phyloP scores from a whole-genome alignment of 2,888 invertebrate species.

The Melipona bicolor region DNA sequence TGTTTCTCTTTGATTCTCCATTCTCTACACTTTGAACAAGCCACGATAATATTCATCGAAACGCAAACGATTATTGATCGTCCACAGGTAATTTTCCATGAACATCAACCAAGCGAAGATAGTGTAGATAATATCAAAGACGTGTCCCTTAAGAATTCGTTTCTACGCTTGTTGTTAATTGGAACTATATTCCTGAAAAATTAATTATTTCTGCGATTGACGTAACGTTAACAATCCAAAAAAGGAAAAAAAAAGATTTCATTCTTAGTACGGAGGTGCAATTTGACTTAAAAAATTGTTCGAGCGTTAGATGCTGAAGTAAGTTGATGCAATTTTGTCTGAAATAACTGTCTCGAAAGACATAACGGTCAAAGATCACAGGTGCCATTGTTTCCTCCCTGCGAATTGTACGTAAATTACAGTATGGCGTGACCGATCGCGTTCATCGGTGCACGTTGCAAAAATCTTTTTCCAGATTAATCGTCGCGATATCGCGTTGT shows the following conservation, averaged over 20 bases:
- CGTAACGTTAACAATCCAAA: neutral
- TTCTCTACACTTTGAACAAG: slow-evolving; percentile 13
- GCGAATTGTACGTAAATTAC: slow-evolving; percentile 26
- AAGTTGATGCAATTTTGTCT: neutral
- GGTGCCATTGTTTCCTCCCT: slow-evolving; percentile 4
- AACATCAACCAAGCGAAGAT: neutral
- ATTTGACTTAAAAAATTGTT: neutral
- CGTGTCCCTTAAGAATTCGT: neutral
- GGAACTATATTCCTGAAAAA: neutral
- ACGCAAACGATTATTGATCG: slow-evolving; percentile 22
- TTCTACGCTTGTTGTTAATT: neutral
- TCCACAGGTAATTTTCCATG: slow-evolving; percentile 31
- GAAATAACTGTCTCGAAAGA: slow-evolving; percentile 11
- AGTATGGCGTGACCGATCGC: slow-evolving; percentile 4
- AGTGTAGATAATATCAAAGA: neutral
- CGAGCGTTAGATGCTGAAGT: neutral
- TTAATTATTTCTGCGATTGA: neutral
- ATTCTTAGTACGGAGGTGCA: neutral
- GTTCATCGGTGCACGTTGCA: neutral
- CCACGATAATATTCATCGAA: neutral
- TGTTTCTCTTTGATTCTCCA: neutral
- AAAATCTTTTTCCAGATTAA: slow-evolving; percentile 35
- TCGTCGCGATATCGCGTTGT: slow-evolving; percentile 18
- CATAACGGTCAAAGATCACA: neutral
- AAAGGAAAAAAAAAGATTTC: neutral